phyloP scores from a whole-genome alignment of 1,140 invertebrate genomes.

The Asbolus verrucosus region DNA sequence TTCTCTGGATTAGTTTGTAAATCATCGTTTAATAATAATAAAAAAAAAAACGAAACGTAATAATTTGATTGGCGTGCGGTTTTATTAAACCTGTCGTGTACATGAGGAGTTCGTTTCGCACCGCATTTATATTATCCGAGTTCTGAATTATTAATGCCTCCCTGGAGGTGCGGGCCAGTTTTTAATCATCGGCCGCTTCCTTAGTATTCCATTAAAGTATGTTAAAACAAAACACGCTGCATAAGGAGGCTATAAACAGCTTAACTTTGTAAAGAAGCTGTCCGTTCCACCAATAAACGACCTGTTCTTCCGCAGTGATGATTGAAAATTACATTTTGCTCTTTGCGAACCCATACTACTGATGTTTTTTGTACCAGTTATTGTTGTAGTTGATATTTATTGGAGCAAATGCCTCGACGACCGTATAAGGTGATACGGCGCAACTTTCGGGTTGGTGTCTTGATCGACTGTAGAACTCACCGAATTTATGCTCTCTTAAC shows the following conservation, averaged over 20 bases:
- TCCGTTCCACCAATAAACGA: slow-evolving; percentile 18
- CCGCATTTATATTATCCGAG: slow-evolving; percentile 5
- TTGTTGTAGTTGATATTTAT: too few relatives aligned
- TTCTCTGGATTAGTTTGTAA: neutral
- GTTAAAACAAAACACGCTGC: slow-evolving; percentile 38
- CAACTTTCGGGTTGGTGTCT: neutral
- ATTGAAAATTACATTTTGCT: slow-evolving; percentile 29
- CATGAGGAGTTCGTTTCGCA: slow-evolving; percentile 31
- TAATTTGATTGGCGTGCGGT: slow-evolving; percentile 31
- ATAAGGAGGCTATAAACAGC: slow-evolving; percentile 23
- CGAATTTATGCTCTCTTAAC: slow-evolving; percentile 11
- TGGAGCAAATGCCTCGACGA: too few relatives aligned
- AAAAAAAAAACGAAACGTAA: too few relatives aligned
- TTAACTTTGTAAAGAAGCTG: slow-evolving; percentile 9
- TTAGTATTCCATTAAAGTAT: slow-evolving; percentile 32
- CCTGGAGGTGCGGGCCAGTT: slow-evolving; percentile 26
- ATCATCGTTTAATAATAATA: too few relatives aligned
- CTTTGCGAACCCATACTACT: slow-evolving; percentile 11
- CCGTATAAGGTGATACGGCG: slow-evolving; percentile 13
- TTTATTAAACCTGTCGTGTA: slow-evolving; percentile 32
- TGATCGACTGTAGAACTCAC: neutral
- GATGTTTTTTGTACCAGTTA: too few relatives aligned
- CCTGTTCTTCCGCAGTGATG: slow-evolving; percentile 24
- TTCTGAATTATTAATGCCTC: slow-evolving; percentile 39
- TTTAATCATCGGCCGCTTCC: slow-evolving; percentile 26